These are phyloP conservation scores for Cyanoderma ruficeps DNA, from an alignment of 2,113 vertebrate genomes.

Conservation along the genomic window DNA sequence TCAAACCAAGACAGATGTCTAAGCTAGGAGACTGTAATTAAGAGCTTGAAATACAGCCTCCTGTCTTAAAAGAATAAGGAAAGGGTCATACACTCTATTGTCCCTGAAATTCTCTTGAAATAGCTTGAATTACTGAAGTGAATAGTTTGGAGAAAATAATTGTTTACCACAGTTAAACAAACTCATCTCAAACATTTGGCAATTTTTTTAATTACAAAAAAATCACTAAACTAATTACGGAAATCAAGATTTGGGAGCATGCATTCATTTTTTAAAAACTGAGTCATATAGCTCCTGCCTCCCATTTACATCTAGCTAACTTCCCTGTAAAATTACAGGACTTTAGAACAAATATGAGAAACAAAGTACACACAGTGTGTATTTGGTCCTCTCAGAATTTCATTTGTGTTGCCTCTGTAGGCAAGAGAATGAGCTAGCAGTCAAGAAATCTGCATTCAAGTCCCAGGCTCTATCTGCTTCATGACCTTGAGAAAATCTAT, in stretches of 20 bases:
- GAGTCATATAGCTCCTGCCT: not conserved
- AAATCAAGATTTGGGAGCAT: not conserved
- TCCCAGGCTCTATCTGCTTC: not conserved
- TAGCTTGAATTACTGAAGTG: not conserved
- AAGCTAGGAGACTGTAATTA: not conserved
- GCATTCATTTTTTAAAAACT: not conserved
- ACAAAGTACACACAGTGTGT: not conserved
- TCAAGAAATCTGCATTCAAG: conserved; percentile 1
- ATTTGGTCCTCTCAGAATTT: not conserved
- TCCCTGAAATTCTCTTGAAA: not conserved
- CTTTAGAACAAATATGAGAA: not conserved
- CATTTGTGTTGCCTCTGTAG: not conserved
- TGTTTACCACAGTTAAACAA: not conserved
- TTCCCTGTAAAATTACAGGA: not conserved
- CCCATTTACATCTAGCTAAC: not conserved
- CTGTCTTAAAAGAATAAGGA: not conserved
- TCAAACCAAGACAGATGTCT: not conserved
- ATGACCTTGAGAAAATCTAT: not conserved
- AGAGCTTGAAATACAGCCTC: not conserved
- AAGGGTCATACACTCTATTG: not conserved
- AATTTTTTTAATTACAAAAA: not conserved
- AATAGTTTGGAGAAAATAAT: not conserved
- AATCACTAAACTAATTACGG: not conserved
- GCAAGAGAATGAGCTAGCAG: not conserved
- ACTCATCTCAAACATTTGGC: not conserved